A percentile compares a stretch with the other conserved stretches of the same genome.
Conservation (phyloP, 2,113 vertebrate genomes). For the Phrynocephalus versicolor region DNA sequence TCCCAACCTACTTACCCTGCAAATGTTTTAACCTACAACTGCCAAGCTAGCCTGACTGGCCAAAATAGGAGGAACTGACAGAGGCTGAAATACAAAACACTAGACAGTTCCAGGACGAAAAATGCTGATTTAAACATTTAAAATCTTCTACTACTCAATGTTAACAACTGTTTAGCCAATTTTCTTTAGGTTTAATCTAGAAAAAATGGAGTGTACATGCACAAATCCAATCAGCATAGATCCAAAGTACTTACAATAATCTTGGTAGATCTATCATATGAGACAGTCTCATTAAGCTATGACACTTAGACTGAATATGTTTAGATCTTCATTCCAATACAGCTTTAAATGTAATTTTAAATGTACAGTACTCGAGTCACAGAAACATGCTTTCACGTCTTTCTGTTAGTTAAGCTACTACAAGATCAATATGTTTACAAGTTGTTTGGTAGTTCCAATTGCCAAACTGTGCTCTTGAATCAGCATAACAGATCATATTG, state of each 20-base stretch:
- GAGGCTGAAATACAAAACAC: not conserved
- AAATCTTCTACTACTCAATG: not conserved
- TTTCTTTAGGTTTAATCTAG: not conserved
- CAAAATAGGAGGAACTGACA: not conserved
- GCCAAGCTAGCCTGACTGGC: not conserved
- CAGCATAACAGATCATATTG: not conserved
- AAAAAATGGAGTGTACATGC: not conserved
- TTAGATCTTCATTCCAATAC: not conserved
- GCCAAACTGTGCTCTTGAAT: not conserved
- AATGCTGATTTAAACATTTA: not conserved
- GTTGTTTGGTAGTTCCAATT: not conserved
- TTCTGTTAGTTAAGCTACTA: not conserved
- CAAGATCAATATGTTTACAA: not conserved
- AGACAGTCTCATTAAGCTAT: not conserved
- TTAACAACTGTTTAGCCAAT: not conserved
- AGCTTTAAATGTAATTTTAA: slow-evolving; percentile 21
- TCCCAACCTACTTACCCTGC: not conserved
- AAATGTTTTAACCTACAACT: not conserved
- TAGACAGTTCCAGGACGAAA: not conserved
- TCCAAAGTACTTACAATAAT: slow-evolving; percentile 19
- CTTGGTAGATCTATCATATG: not conserved
- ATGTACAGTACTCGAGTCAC: not conserved
- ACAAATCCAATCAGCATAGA: not conserved
- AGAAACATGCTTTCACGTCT: not conserved
- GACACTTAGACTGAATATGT: not conserved